These are phyloP conservation scores for Silurus lanzhouensis DNA, from an alignment of 2,797 vertebrate species.

Conservation along the genomic window DNA sequence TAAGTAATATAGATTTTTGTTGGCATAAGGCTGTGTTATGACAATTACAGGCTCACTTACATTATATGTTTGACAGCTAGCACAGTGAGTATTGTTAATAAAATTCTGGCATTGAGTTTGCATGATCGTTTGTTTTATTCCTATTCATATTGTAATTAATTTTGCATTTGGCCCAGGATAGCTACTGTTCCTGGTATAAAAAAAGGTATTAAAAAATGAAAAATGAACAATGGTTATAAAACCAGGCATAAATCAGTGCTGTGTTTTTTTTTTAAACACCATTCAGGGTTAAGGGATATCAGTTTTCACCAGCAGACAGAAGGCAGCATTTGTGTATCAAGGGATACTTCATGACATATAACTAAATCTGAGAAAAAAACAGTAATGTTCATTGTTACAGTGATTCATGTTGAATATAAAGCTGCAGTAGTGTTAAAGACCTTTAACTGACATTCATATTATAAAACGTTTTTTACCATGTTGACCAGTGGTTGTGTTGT, in stretches of 20 bases:
- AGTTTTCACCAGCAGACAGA: conserved; percentile 32
- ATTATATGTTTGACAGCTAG: background rate
- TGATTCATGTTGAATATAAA: conserved; percentile 52
- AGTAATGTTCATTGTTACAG: conserved; percentile 24
- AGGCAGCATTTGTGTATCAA: conserved; percentile 44
- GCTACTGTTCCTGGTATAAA: background rate
- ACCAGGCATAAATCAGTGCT: background rate
- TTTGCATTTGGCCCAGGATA: background rate
- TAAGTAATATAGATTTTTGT: background rate
- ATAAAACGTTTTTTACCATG: background rate
- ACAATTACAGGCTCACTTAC: background rate
- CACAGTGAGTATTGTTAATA: background rate
- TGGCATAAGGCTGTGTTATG: background rate
- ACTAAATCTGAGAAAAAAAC: conserved; percentile 28
- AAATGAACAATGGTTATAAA: conserved; percentile 9
- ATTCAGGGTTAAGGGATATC: conserved; percentile 35
- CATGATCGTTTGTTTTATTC: background rate
- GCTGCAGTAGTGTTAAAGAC: conserved; percentile 6
- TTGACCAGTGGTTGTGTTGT: background rate
- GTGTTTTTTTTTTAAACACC: conserved; percentile 3
- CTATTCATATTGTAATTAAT: background rate
- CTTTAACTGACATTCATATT: background rate
- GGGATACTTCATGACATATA: conserved; percentile 47
- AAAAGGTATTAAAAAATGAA: background rate
- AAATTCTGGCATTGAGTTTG: background rate